Conservation (phyloP, 2,113 vertebrate species). For the Callorhinus ursinus region DNA sequence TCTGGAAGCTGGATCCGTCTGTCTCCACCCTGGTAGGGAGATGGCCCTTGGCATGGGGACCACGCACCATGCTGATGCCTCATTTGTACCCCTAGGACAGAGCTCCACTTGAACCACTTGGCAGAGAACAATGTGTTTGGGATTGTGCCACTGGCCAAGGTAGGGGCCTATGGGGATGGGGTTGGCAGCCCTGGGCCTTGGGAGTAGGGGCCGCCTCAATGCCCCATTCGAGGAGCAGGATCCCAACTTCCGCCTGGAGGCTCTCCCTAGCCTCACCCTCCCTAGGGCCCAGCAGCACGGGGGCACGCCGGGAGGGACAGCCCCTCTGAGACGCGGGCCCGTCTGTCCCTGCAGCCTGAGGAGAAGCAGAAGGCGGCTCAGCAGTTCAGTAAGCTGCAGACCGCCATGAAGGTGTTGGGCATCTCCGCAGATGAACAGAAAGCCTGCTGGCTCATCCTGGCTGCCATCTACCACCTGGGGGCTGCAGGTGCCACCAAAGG, state of each 20-base stretch:
- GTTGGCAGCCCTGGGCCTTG: not conserved
- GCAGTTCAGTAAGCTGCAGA: slow-evolving; percentile 96
- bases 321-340: not conserved
- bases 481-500: slow-evolving; percentile 98
- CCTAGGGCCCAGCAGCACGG: not conserved
- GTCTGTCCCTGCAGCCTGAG: slow-evolving; percentile 82
- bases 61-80: not conserved
- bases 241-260: accelerated
- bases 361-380: slow-evolving; percentile 96
- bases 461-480: slow-evolving; percentile 96
- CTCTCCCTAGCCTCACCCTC: not conserved
- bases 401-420: slow-evolving; percentile 97
- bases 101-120: slow-evolving; percentile 97
- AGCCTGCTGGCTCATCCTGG: slow-evolving; percentile 91
- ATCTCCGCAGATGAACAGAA: slow-evolving; percentile 95
- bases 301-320: not conserved
- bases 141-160: slow-evolving; percentile 93
- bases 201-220: not conserved
- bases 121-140: slow-evolving; percentile 95
- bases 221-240: not conserved
- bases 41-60: not conserved
- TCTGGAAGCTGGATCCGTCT: not conserved
- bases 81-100: slow-evolving; percentile 89
- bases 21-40: not conserved
- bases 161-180: slow-evolving; percentile 61